A percentile compares a stretch with the other conserved stretches of the same genome.
phyloP scores from a whole-genome alignment of 2,797 vertebrate species.

The Spinus olivaceus region DNA sequence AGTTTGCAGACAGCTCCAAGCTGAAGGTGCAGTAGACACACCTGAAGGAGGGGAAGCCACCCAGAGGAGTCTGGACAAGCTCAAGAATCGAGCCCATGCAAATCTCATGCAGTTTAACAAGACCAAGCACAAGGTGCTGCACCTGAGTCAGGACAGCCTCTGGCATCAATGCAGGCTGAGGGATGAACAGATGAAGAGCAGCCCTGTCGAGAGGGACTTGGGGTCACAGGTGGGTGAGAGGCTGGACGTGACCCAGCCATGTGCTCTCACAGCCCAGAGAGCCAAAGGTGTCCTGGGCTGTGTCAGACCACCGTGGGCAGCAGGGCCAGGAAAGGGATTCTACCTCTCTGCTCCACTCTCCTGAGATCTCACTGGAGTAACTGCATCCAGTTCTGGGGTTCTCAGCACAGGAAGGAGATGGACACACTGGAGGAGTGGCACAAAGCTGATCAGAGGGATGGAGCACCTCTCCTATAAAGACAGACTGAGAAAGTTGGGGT shows the following conservation, averaged over 20 bases:
- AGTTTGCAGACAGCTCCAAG: background rate
- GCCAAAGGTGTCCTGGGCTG: background rate
- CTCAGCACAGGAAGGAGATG: background rate
- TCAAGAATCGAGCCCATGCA: accelerated
- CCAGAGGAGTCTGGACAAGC: background rate
- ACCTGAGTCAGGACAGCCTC: background rate
- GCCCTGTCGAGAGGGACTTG: accelerated
- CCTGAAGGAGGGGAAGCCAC: background rate
- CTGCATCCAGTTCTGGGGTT: background rate
- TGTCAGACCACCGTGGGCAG: accelerated
- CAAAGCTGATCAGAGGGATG: background rate
- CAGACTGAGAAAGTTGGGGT: background rate
- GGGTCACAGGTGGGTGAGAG: background rate
- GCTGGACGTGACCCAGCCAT: accelerated
- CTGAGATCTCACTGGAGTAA: background rate
- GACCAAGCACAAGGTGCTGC: background rate
- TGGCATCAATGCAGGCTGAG: background rate
- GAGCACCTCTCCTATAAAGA: background rate
- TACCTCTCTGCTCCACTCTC: background rate
- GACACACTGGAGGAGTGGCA: no score
- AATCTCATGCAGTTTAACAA: background rate
- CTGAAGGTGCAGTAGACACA: background rate
- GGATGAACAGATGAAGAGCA: background rate
- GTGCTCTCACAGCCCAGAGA: background rate
- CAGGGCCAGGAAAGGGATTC: background rate